Evolutionary conservation across 2,797 vertebrate genomes (phyloP).

Genomic region (Lutjanus campechanus): DNA sequence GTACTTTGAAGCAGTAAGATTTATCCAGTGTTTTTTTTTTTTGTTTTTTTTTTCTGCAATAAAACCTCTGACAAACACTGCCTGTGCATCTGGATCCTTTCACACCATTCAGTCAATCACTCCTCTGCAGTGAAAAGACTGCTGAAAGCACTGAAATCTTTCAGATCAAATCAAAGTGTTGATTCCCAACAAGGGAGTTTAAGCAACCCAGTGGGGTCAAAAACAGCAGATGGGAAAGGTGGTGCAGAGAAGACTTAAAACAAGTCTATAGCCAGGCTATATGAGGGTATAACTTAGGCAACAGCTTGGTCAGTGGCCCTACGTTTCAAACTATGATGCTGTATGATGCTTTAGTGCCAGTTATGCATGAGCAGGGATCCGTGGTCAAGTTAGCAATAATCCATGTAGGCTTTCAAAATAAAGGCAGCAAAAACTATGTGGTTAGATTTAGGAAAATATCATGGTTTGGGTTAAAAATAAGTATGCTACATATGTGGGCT

Average conservation of each 20-base stretch:
- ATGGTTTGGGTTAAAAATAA: too few relatives aligned
- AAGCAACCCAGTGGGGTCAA: not conserved
- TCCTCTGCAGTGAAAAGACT: not conserved
- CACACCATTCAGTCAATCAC: slow-evolving; percentile 17
- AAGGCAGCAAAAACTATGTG: too few relatives aligned
- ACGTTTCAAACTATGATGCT: too few relatives aligned
- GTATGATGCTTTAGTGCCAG: too few relatives aligned
- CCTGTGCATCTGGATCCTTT: slow-evolving; percentile 35
- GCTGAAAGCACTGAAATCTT: not conserved
- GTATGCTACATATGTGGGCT: too few relatives aligned
- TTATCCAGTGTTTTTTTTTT: slow-evolving; percentile 84
- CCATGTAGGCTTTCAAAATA: too few relatives aligned
- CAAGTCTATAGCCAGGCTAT: not conserved
- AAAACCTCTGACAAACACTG: slow-evolving; percentile 89
- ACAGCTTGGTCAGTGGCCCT: too few relatives aligned
- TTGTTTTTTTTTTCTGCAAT: slow-evolving; percentile 85
- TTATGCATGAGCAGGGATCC: too few relatives aligned
- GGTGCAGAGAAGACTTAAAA: not conserved
- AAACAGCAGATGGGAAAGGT: not conserved
- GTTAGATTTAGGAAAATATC: too few relatives aligned
- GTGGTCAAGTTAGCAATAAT: too few relatives aligned
- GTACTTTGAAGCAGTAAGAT: slow-evolving; percentile 91
- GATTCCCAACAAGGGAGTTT: not conserved
- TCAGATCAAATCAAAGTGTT: slow-evolving; percentile 15
- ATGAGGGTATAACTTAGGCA: not conserved